Percentiles rank a stretch among this genome's conserved stretches.
Evolutionary conservation across 2,888 invertebrate genomes (phyloP).

Genomic region (Polia nebulosa): DNA sequence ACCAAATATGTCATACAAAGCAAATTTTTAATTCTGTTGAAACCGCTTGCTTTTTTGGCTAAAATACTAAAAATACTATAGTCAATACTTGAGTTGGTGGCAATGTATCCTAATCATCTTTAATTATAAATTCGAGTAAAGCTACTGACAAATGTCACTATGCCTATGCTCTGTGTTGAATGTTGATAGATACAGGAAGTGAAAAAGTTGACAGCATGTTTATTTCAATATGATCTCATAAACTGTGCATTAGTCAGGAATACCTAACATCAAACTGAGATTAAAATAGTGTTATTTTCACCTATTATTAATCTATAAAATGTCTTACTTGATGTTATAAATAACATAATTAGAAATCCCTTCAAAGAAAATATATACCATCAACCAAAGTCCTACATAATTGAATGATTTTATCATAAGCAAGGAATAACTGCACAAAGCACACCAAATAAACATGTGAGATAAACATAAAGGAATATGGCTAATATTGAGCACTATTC

Average conservation of each 20-base stretch:
- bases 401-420: not conserved
- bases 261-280: not conserved
- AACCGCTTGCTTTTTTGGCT: no score
- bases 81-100: no score
- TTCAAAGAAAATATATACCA: constrained; percentile 6
- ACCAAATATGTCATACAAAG: no score
- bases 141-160: not conserved
- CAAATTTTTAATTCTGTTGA: no score
- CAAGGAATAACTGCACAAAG: not conserved
- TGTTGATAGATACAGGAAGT: not conserved
- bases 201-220: constrained; percentile 7
- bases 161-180: not conserved
- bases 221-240: not conserved
- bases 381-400: not conserved
- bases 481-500: constrained; percentile 17
- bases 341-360: not conserved
- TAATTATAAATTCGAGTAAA: no score
- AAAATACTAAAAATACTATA: no score
- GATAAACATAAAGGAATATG: constrained; percentile 10
- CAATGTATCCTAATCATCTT: no score
- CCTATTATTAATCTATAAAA: not conserved
- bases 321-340: constrained; percentile 7
- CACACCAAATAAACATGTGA: constrained; percentile 17
- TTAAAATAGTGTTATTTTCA: not conserved
- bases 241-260: not conserved